Conservation (phyloP, 2,113 vertebrate species). For the Hyaena hyaena region DNA sequence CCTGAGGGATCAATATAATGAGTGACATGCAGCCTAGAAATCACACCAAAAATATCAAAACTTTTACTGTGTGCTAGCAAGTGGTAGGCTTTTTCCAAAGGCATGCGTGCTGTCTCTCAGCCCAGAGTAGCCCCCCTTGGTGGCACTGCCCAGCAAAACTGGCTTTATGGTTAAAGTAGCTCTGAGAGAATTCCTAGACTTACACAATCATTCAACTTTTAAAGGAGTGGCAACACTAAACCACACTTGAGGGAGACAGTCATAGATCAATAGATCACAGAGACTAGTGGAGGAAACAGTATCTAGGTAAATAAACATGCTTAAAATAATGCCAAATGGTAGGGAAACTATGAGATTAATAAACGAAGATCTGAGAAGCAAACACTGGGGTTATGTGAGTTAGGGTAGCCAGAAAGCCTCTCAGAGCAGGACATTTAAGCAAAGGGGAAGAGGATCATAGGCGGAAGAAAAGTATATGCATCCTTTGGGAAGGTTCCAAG, state of each 20-base stretch:
- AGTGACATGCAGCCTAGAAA: background rate
- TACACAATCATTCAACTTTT: background rate
- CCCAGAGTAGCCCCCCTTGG: background rate
- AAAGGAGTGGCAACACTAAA: background rate
- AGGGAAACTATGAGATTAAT: background rate
- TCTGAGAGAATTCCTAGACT: background rate
- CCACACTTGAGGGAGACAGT: background rate
- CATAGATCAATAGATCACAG: background rate
- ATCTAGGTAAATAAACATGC: background rate
- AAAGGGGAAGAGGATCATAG: background rate
- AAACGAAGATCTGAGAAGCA: background rate
- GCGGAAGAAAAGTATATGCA: background rate
- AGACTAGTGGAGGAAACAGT: background rate
- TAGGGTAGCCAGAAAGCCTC: background rate
- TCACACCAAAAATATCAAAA: background rate
- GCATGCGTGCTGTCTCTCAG: background rate
- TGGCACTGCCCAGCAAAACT: background rate
- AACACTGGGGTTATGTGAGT: background rate
- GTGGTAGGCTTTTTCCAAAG: background rate
- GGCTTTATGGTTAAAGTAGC: background rate
- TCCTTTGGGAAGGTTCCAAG: background rate
- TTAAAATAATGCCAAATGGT: background rate
- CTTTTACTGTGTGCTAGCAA: background rate
- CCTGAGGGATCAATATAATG: constrained; percentile 4
- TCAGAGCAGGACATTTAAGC: background rate